These are phyloP conservation scores for Acanthis flammea DNA, from an alignment of 2,797 vertebrate genomes.

Conservation along the genomic window DNA sequence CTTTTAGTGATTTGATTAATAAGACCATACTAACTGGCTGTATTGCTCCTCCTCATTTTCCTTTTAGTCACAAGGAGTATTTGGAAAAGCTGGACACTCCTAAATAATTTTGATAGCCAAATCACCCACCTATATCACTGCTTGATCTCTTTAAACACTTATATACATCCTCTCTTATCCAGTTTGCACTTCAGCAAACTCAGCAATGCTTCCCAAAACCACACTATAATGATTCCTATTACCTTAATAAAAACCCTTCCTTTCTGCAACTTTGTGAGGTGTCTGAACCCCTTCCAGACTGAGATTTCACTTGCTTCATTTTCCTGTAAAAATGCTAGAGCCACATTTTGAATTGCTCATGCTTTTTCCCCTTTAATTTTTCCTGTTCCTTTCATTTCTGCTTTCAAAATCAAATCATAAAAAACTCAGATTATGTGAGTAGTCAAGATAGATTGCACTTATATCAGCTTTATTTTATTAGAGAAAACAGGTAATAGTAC, in stretches of 20 bases:
- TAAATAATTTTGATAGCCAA: neutral
- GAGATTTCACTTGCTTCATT: neutral
- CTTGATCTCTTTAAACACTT: neutral
- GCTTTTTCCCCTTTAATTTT: neutral
- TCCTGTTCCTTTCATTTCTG: neutral
- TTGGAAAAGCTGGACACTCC: neutral
- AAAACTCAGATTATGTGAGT: neutral
- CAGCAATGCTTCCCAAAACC: neutral
- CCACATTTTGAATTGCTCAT: neutral
- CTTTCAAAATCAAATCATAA: neutral
- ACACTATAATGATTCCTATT: neutral
- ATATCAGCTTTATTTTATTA: neutral
- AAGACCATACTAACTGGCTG: neutral
- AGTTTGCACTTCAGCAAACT: neutral
- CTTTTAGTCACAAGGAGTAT: neutral
- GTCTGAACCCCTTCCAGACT: neutral
- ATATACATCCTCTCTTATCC: neutral
- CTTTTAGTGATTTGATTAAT: neutral
- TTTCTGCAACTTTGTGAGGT: neutral
- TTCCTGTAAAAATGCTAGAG: neutral
- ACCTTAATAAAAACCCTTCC: neutral
- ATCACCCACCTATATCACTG: neutral
- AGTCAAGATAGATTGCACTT: neutral
- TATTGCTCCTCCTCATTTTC: neutral
- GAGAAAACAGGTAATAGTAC: neutral